Base-by-base conservation (phyloP, 2,888 invertebrate genomes). In the Heteromyza rotundicornis region DNA sequence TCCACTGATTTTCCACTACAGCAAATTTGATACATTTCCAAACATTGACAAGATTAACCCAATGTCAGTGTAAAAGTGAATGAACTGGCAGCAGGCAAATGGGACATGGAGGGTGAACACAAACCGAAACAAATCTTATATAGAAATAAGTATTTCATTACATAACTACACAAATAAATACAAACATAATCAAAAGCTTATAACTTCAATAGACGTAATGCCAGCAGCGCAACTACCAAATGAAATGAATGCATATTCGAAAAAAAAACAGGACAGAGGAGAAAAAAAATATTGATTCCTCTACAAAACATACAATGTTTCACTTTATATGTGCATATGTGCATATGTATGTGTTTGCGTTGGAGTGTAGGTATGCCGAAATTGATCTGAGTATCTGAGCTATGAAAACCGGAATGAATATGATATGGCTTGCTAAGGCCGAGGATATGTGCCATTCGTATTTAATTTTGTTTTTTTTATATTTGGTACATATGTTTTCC, bases 371-470 rank as follows among this genome's bases (percentile, higher is more conserved):
- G 17, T 17, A 8, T 52, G 23, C 23, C 14, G 12, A 55, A 50
- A 32, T 19, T 7, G 23, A 52, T 62, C 62, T 71, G 71, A 64
- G n/a, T n/a, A n/a, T n/a, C n/a, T n/a, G n/a, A n/a, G n/a, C 73
- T 70, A 73, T 73, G 73, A 63, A 71, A 69, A 70, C 61, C n/a
- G n/a, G n/a, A n/a, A n/a, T n/a, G n/a, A n/a, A n/a, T n/a, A n/a
- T n/a, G n/a, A n/a, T n/a, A n/a, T n/a, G n/a, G n/a, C n/a, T n/a
- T n/a, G n/a, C n/a, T n/a, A n/a, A n/a, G n/a, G n/a, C n/a, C n/a
- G n/a, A n/a, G n/a, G n/a, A n/a, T n/a, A n/a, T n/a, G n/a, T n/a
- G n/a, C n/a, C n/a, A n/a, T n/a, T n/a, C n/a, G n/a, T n/a, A n/a
- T 32, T 32, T 32, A 8, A 32, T 12, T 5, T 32, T 32, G 32